phyloP scores from a whole-genome alignment of 2,797 vertebrate species.

The Erethizon dorsatum region DNA sequence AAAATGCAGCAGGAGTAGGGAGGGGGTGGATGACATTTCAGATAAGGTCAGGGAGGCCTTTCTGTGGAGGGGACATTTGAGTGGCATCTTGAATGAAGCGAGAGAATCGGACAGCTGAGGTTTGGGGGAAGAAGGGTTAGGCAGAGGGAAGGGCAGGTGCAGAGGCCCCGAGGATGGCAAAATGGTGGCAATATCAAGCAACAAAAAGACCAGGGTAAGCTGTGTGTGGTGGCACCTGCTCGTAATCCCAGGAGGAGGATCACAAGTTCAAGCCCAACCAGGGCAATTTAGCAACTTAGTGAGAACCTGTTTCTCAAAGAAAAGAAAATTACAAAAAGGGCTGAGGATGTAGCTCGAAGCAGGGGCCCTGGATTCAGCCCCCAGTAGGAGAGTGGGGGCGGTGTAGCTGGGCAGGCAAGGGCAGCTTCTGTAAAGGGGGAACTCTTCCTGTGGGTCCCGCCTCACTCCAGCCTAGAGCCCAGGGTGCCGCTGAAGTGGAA shows the following conservation, averaged over 20 bases:
- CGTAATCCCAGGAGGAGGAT: background rate
- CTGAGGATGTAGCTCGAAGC: background rate
- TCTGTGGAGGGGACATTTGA: background rate
- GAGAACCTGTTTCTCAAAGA: background rate
- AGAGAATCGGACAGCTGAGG: background rate
- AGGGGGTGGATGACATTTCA: constrained; percentile 1
- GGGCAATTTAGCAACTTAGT: background rate
- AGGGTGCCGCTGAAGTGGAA: background rate
- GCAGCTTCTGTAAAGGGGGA: background rate
- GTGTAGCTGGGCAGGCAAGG: background rate
- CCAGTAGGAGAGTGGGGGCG: background rate
- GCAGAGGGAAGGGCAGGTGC: background rate
- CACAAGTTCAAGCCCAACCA: background rate
- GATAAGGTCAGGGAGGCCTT: background rate
- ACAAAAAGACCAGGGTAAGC: background rate
- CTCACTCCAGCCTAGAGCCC: background rate
- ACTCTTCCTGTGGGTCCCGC: background rate
- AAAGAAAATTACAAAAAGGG: background rate
- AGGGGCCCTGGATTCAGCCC: background rate
- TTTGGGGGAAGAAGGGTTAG: background rate
- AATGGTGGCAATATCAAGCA: background rate
- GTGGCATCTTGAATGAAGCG: background rate
- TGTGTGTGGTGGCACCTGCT: background rate
- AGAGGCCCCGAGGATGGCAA: background rate
- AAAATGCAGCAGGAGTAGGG: background rate